A percentile compares a stretch with the other conserved stretches of the same genome.
These are phyloP conservation scores for Pteruthius melanotis DNA, from an alignment of 2,113 vertebrate species.

Conservation along the genomic window DNA sequence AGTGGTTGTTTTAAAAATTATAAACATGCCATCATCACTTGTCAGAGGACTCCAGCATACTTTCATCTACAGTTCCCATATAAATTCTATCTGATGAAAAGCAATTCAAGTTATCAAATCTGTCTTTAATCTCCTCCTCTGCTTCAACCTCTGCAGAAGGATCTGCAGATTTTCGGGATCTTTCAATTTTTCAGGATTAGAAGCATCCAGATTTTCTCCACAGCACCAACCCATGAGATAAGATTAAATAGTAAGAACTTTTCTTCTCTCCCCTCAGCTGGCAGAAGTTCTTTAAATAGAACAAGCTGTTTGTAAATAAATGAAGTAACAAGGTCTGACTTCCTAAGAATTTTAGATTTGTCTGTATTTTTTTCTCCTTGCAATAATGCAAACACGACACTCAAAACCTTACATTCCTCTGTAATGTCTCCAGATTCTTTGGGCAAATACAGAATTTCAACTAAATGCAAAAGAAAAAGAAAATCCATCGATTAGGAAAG, in stretches of 20 bases:
- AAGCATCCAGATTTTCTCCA: not conserved
- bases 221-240: not conserved
- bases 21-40: not conserved
- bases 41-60: not conserved
- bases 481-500: not conserved
- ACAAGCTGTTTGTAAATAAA: not conserved
- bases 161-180: not conserved
- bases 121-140: not conserved
- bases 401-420: not conserved
- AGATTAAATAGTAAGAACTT: not conserved
- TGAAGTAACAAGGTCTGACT: not conserved
- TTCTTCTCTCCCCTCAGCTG: not conserved
- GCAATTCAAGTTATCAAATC: not conserved
- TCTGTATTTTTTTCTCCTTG: not conserved
- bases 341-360: not conserved
- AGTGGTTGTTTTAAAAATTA: not conserved
- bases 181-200: not conserved
- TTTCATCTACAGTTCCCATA: not conserved
- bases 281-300: not conserved
- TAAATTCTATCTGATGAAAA: not conserved
- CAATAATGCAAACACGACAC: not conserved
- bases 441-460: not conserved
- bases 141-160: not conserved
- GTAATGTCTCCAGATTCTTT: not conserved
- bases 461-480: not conserved